Conservation (phyloP, 2,113 vertebrate species). For the Naja naja region DNA sequence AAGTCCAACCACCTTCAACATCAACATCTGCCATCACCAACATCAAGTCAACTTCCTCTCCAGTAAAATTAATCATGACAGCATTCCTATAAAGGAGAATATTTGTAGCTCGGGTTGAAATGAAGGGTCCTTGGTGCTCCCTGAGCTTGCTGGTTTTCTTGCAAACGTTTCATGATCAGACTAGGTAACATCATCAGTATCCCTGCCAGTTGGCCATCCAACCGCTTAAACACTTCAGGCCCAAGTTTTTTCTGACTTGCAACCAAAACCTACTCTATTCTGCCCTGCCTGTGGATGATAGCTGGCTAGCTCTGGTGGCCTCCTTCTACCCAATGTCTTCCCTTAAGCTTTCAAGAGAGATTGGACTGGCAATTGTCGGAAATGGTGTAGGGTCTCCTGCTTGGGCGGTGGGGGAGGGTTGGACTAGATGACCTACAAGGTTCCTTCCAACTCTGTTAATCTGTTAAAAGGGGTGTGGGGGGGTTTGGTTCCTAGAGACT, state of each 20-base stretch:
- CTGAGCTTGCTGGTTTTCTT: too few relatives aligned
- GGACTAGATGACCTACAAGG: too few relatives aligned
- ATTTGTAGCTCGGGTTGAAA: too few relatives aligned
- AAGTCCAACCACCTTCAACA: too few relatives aligned
- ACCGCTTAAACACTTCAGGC: neutral
- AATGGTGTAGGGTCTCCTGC: too few relatives aligned
- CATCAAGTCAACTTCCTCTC: neutral
- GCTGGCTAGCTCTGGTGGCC: neutral
- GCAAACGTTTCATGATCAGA: too few relatives aligned
- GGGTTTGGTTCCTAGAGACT: neutral
- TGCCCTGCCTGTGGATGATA: neutral
- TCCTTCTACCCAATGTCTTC: neutral
- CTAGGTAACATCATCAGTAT: neutral
- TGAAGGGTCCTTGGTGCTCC: too few relatives aligned
- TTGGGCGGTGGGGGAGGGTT: too few relatives aligned
- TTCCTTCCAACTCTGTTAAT: too few relatives aligned
- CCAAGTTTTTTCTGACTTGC: neutral
- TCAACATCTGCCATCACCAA: too few relatives aligned
- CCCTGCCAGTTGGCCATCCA: neutral
- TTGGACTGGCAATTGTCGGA: too few relatives aligned
- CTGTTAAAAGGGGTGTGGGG: neutral
- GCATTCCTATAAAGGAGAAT: too few relatives aligned
- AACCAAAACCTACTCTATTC: neutral
- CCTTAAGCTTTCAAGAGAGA: neutral
- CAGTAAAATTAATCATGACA: neutral